Conservation (phyloP, 2,797 vertebrate species). For the Onychomys arenicola region DNA sequence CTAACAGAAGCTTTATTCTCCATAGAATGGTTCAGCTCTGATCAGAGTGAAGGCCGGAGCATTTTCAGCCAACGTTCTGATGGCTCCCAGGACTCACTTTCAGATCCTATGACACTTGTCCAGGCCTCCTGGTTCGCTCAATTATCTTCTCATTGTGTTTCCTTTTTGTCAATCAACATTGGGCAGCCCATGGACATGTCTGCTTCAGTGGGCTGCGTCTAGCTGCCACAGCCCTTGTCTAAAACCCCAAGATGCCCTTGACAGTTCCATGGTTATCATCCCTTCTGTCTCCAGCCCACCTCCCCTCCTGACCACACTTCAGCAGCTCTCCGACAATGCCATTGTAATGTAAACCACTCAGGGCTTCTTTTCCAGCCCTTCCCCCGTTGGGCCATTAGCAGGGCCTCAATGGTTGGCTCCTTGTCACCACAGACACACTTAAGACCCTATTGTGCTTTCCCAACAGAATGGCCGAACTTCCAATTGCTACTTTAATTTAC, state of each 20-base stretch:
- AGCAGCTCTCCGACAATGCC: slow-evolving; percentile 75
- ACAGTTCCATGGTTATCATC: slow-evolving; percentile 76
- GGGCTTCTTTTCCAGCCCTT: slow-evolving; percentile 75
- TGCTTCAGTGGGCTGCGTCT: slow-evolving; percentile 34
- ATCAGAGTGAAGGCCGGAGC: slow-evolving; percentile 48
- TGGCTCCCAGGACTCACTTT: slow-evolving; percentile 49
- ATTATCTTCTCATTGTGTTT: slow-evolving; percentile 58
- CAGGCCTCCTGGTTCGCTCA: slow-evolving; percentile 58
- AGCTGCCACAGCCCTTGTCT: slow-evolving; percentile 56
- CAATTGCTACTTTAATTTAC: slow-evolving; percentile 76
- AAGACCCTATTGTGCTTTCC: slow-evolving; percentile 72
- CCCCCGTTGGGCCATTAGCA: slow-evolving; percentile 75
- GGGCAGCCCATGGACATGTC: slow-evolving; percentile 39
- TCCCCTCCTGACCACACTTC: slow-evolving; percentile 73
- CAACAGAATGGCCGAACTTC: slow-evolving; percentile 61
- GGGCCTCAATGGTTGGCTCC: slow-evolving; percentile 73
- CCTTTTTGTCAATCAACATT: slow-evolving; percentile 38
- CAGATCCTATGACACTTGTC: slow-evolving; percentile 12
- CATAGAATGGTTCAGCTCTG: slow-evolving; percentile 31
- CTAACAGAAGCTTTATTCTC: slow-evolving; percentile 8
- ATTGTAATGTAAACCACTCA: slow-evolving; percentile 82
- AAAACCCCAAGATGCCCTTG: slow-evolving; percentile 77
- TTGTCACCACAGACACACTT: slow-evolving; percentile 70
- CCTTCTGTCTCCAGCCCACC: slow-evolving; percentile 72
- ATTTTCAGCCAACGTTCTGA: slow-evolving; percentile 38